phyloP scores from a whole-genome alignment of 2,888 invertebrate species.

The Drosophila pseudotalamancana region DNA sequence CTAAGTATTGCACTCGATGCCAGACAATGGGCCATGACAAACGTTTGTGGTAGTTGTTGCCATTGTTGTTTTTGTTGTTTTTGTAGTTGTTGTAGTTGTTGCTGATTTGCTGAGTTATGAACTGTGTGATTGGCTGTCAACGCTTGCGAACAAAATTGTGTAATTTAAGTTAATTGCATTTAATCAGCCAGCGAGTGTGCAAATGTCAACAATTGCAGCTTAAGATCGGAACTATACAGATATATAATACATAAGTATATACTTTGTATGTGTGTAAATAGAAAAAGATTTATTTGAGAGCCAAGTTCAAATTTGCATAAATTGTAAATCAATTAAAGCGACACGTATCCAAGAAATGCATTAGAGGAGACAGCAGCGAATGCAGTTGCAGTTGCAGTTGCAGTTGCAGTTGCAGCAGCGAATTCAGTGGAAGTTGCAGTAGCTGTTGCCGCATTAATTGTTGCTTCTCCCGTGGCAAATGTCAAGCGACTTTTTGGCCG shows the following conservation, averaged over 20 bases:
- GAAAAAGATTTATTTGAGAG: constrained; percentile 2
- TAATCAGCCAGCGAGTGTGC: constrained; percentile 58
- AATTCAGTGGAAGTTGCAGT: constrained; percentile 4
- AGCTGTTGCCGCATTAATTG: constrained; percentile 22
- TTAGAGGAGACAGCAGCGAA: constrained; percentile 47
- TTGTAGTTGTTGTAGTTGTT: constrained; percentile 8
- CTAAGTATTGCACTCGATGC: constrained; percentile 27
- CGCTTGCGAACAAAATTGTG: constrained; percentile 57
- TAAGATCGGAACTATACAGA: constrained; percentile 26
- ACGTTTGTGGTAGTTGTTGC: constrained; percentile 9
- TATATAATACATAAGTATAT: not conserved
- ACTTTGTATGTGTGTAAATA: not conserved
- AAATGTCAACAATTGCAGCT: constrained; percentile 49
- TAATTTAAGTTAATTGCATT: constrained; percentile 76
- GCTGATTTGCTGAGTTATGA: constrained; percentile 45
- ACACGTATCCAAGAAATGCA: constrained; percentile 76
- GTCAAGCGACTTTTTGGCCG: constrained; percentile 53
- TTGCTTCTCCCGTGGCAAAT: constrained; percentile 19
- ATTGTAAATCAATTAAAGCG: constrained; percentile 75
- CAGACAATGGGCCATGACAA: constrained; percentile 54
- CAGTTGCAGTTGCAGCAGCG: constrained; percentile 4
- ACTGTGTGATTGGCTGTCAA: constrained; percentile 59
- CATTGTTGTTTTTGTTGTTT: constrained; percentile 5
- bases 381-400: constrained; percentile 3
- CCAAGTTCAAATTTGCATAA: constrained; percentile 68